phyloP scores from a whole-genome alignment of 2,888 invertebrate genomes.

The Kryphioiulus occultus region DNA sequence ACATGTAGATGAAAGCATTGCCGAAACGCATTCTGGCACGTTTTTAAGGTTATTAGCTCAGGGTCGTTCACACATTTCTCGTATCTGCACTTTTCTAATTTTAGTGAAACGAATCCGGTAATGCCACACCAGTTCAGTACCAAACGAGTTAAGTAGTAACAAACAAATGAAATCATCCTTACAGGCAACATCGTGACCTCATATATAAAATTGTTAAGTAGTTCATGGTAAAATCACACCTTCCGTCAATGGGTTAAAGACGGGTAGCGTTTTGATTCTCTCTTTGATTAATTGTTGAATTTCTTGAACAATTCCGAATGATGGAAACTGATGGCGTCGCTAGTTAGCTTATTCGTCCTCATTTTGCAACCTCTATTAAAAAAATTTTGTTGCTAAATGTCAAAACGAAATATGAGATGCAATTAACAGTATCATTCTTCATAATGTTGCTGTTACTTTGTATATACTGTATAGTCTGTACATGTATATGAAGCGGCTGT shows the following conservation, averaged over 20 bases:
- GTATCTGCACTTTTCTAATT: not conserved
- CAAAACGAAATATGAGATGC: not conserved
- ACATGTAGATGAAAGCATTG: not conserved
- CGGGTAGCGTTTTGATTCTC: not conserved
- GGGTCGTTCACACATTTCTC: conserved; percentile 33
- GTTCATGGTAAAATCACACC: not conserved
- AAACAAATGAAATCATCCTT: not conserved
- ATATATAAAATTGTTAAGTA: not conserved
- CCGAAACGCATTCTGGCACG: conserved; percentile 1
- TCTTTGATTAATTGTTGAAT: not conserved
- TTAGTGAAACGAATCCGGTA: not conserved
- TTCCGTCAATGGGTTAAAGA: not conserved
- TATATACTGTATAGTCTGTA: too few species aligned
- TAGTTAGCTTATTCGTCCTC: not conserved
- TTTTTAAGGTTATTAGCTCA: conserved; percentile 40
- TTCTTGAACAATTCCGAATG: too few species aligned
- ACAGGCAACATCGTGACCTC: not conserved
- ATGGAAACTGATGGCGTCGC: not conserved
- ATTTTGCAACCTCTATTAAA: not conserved
- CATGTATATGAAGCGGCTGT: too few species aligned
- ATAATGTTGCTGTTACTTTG: too few species aligned
- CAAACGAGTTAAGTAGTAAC: not conserved
- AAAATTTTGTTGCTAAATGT: not conserved
- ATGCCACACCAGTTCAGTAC: not conserved
- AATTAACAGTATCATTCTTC: too few species aligned